Base-by-base conservation (phyloP, 2,113 vertebrate species). In the Dasypus novemcinctus region DNA sequence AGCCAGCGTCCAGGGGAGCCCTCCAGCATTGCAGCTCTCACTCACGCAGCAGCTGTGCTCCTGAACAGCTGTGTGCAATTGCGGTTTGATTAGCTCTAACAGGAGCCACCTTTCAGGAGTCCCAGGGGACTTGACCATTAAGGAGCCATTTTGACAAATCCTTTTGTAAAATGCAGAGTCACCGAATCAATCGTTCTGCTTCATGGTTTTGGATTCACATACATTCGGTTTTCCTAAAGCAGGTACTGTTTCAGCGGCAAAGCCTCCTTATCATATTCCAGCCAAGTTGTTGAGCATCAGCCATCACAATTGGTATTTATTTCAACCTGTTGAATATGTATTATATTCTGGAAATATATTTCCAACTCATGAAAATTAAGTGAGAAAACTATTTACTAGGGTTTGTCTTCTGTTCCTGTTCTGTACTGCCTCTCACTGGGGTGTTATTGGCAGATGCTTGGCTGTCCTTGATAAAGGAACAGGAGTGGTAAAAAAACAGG, bases 381-480 rank as follows among this genome's bases (percentile, higher is more conserved):
- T 66, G 87, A 95, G 72, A 59, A 87, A 86, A 43, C 83, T 57
- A n/a, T 64, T 86, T 64, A 64, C 69, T 92, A 52, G 80, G 59
- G 93, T 78, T 21, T 0, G 18, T 95, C 95, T 96, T 64, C 36
- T 46, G 93, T 95, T 78, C 0, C 2, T 88, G 75, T 95, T 91
- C 2, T 11, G 89, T 86, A 31, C 71, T 27, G 83, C 59, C 75
- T 96, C 93, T 96, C 71, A 71, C 76, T 82, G 96, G 95, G 94
- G 93, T 74, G 78, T 78, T 68, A 36, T 87, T 36, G 29, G 43
- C 69, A 74, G 89, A 15, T 61, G 68, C 96, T 97, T 72, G 78
- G 94, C 95, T 96, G 97, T 96, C 97, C 94, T 95, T 95, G 96
- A 89, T 94, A 88, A 96, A 97, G 97, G 93, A 31, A 79, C 46